Percentiles rank a stretch among this genome's conserved stretches.
These are phyloP conservation scores for Drosophila gunungcola DNA, from an alignment of 1,140 invertebrate genomes.

Conservation along the genomic window DNA sequence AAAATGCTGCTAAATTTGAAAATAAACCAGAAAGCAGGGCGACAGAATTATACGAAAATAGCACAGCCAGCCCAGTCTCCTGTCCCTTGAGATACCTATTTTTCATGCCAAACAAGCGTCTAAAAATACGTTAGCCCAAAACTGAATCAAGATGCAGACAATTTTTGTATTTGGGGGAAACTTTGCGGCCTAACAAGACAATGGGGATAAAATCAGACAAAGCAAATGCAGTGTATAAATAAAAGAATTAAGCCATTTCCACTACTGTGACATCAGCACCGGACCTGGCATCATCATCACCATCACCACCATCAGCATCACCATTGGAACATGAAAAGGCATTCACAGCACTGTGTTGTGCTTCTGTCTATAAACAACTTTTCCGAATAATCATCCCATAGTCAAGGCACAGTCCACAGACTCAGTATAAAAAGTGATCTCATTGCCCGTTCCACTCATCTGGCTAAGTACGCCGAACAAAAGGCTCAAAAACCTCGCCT, in stretches of 20 bases:
- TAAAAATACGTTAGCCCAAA: constrained; percentile 51
- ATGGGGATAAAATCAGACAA: constrained; percentile 39
- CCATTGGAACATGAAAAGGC: constrained; percentile 34
- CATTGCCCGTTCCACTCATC: constrained; percentile 31
- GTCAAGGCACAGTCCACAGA: constrained; percentile 1
- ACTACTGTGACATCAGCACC: constrained; percentile 70
- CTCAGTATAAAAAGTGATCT: constrained; percentile 41
- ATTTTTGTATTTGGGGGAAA: constrained; percentile 23
- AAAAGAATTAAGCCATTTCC: constrained; percentile 74
- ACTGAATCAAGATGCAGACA: constrained; percentile 40
- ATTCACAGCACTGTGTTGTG: constrained; percentile 36
- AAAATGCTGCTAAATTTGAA: constrained; percentile 66
- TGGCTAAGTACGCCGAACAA: constrained; percentile 24
- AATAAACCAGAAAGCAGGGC: constrained; percentile 70
- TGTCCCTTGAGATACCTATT: constrained; percentile 52
- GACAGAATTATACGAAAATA: constrained; percentile 61
- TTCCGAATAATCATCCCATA: constrained; percentile 34
- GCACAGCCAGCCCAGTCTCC: constrained; percentile 36
- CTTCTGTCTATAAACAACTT: constrained; percentile 59
- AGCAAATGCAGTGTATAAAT: constrained; percentile 73
- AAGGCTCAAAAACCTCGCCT: constrained; percentile 29
- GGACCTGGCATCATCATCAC: constrained; percentile 44
- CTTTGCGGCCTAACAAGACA: constrained; percentile 43
- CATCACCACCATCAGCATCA: constrained; percentile 1
- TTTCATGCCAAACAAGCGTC: constrained; percentile 67